phyloP scores from a whole-genome alignment of 2,113 vertebrate species.

The Telmatochromis sp. region DNA sequence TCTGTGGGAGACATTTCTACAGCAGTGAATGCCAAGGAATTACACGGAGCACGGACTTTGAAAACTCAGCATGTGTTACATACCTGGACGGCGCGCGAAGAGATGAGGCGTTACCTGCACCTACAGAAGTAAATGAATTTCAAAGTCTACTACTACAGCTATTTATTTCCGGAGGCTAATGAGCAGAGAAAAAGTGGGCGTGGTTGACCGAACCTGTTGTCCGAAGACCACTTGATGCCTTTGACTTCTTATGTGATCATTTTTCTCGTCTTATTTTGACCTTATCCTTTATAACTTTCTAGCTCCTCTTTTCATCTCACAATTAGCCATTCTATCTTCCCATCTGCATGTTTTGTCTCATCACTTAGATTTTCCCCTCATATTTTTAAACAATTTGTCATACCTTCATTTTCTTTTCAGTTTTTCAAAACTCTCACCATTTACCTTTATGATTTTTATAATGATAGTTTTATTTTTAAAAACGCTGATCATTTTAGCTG shows the following conservation, averaged over 20 bases:
- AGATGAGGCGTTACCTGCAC: no score
- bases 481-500: not conserved
- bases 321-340: accelerated
- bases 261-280: not conserved
- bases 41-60: not conserved
- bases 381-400: not conserved
- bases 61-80: not conserved
- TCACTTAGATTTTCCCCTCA: not conserved
- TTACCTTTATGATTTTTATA: not conserved
- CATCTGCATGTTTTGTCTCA: not conserved
- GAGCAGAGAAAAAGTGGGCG: not conserved
- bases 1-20: not conserved
- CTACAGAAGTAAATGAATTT: not conserved
- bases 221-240: not conserved
- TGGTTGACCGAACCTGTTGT: not conserved
- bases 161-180: not conserved
- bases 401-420: not conserved
- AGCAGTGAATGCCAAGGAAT: not conserved
- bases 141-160: not conserved
- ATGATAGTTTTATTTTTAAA: not conserved
- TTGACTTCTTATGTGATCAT: not conserved
- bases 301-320: not conserved
- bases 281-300: not conserved
- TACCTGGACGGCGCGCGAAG: not conserved
- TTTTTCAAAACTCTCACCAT: not conserved